Base-by-base conservation (phyloP, 2,797 vertebrate genomes). In the Simalia tracyae region DNA sequence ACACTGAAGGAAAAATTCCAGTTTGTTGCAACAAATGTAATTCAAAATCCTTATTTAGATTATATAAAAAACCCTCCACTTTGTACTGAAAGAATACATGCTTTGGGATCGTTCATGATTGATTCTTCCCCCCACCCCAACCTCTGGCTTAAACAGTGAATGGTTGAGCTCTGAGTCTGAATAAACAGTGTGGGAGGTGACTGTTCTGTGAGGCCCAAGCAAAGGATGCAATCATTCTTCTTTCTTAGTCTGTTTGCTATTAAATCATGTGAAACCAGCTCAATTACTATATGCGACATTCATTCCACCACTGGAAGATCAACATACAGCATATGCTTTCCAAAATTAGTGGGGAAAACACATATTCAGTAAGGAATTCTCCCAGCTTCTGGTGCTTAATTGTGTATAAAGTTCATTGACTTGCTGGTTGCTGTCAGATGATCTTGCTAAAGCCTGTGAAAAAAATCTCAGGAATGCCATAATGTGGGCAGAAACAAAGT, bases 381-480 rank as follows among this genome's bases (percentile, higher is more conserved):
- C 95, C 94, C 57, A 94, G 94, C 97, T 96, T 97, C 93, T 95
- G 97, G 96, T 95, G 95, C 97, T 98, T 97, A 97, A 97, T 98
- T 97, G 97, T 97, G 97, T 97, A 97, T 97, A 98, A 98, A 98
- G 98, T 98, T 98, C 98, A 98, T 95, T 98, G 98, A 98, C 98
- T 98, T 98, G 97, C 98, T 98, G 96, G 96, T 98, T 98, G 98
- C 98, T 98, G 98, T 98, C 98, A 99, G 98, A 98, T 98, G 98
- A 99, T 99, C 98, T 98, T 97, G 97, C 98, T 98, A 98, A 97
- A 98, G 98, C 97, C 97, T 98, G 96, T 97, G 97, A 97, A 97
- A 98, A 98, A 98, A 98, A 99, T 99, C 98, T 97, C 95, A 98
- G 98, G 99, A 99, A 99, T 99, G 99, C 98, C 98, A 98, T 98